Base-by-base conservation (phyloP, 1,140 invertebrate species). In the Lucilia sericata region DNA sequence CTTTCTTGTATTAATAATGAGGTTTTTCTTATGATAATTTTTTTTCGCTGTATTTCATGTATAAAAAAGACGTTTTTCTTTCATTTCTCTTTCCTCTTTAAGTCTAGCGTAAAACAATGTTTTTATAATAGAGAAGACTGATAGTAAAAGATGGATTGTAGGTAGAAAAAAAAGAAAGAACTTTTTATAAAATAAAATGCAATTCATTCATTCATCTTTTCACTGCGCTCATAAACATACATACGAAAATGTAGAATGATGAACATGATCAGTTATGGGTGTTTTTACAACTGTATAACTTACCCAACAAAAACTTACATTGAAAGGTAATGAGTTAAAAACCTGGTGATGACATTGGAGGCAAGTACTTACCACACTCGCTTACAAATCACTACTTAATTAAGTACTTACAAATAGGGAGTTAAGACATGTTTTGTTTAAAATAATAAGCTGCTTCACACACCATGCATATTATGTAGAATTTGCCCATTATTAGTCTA, bases 111-210 rank as follows among this genome's bases (percentile, higher is more conserved):
- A 70, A 70, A 25, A 70, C 65, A 70, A 70, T 70, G 65, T 70
- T 70, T 70, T 70, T 21, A 25, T 70, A 70, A 70, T 21, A 70
- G n/a, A 70, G 65, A 70, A 70, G 65, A 70, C 65, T 70, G 19
- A 70, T 70, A 70, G 65, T 70, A 19, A 25, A 70, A 70, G 65
- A 70, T 70, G 65, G 65, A 70, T 70, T 21, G 65, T 19, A 2
- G 12, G 2, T 14, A 60, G n/a, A 17, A 60, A n/a, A 60, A 17
- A n/a, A 60, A 60, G 55, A 60, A 60, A 19, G 19, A 70, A 70
- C n/a, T 70, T 70, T 70, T 70, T 14, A 60, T 60, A 60, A 60
- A 14, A n/a, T n/a, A 60, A 14, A 60, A 60, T 60, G 55, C 55
- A 60, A 60, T 60, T 60, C 55, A 60, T 60, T 60, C 8, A 42